Evolutionary conservation across 2,888 invertebrate genomes (phyloP), one percentile per base, ranked within the genome.

Genomic region (Eulithis testata): DNA sequence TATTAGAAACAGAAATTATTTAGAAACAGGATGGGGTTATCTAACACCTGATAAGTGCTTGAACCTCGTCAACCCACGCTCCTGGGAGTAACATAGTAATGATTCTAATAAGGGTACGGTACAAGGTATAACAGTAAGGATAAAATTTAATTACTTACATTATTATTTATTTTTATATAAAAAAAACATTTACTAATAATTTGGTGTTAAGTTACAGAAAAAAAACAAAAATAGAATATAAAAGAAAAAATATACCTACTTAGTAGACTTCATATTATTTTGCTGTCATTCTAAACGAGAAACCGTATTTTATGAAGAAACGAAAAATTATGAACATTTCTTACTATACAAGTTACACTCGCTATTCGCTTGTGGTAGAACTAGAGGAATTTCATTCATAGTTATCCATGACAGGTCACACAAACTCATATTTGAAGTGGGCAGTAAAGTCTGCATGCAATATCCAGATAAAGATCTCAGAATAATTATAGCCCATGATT

Each of bases 401-500:
- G 37, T 55, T 65, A 45, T 44, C 57, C 54, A n/a, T 62, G 62
- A 56, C 61, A 52, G 55, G 56, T 60, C 65, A 53, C 56, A 57
- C 49, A 47, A 57, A 61, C 43, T 57, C 52, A 55, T 59, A 62
- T 14, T 40, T 59, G 55, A 60, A 67, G 53, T 60, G 44, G 50
- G 54, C 54, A 64, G 59, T 68, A 59, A 67, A 56, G 56, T 62
- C 50, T 43, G 61, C 55, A 62, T 62, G 62, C 56, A 51, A 56
- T 55, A 55, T 51, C 51, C 43, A 60, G 68, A 58, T 60, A 53
- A 44, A 53, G 56, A 57, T 65, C 56, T 63, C n/a, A 63, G 53
- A 40, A 51, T 47, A 60, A 60, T 59, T 57, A 53, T 60, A 60
- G 14, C 62, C 27, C 49, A 37, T 40, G 40, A 40, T 40, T 40